Percentiles rank a stretch among this genome's conserved stretches.
Evolutionary conservation across 2,797 vertebrate species (phyloP).

Genomic region (Dipus sagitta): DNA sequence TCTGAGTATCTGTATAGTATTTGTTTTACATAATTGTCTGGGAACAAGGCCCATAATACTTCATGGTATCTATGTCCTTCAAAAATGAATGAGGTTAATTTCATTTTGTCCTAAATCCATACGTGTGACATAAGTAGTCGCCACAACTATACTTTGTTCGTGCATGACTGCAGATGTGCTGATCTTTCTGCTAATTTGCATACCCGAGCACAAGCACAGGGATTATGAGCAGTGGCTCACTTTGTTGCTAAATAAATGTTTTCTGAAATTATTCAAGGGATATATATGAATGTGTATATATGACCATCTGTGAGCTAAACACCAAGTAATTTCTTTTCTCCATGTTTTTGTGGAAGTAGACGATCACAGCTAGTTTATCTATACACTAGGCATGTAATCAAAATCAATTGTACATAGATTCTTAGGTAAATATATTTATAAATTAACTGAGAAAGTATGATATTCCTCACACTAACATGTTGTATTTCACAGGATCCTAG

Average conservation of each 20-base stretch:
- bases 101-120: background rate
- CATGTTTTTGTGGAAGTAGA: background rate
- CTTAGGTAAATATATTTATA: background rate
- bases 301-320: background rate
- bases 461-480: background rate
- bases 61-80: background rate
- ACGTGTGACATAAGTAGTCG: background rate
- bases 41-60: background rate
- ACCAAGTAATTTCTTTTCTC: background rate
- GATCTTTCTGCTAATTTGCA: background rate
- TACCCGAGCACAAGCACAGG: background rate
- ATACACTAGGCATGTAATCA: background rate
- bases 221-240: background rate
- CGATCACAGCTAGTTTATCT: background rate
- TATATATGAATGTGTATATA: background rate
- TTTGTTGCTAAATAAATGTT: background rate
- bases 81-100: background rate
- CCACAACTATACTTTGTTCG: background rate
- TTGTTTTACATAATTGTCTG: background rate
- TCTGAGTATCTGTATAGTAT: background rate
- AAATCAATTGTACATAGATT: background rate
- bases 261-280: background rate
- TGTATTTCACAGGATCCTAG: background rate
- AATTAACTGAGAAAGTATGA: background rate
- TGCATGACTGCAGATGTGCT: background rate